These are phyloP conservation scores for Atopsyche davidsoni DNA, from an alignment of 1,140 invertebrate genomes.

Conservation along the genomic window DNA sequence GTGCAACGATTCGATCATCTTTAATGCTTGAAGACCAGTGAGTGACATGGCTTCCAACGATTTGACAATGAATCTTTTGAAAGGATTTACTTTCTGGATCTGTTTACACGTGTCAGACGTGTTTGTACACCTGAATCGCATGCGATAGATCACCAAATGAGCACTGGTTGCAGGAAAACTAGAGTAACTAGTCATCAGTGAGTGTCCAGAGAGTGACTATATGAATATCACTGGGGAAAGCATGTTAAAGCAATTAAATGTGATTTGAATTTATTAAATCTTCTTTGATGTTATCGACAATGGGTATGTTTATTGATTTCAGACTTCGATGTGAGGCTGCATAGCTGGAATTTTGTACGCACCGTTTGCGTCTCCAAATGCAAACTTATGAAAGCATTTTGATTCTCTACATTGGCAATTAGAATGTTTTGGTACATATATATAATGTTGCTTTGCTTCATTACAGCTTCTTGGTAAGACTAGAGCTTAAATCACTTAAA, in stretches of 20 bases:
- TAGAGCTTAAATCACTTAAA: too few relatives aligned
- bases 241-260: constrained; percentile 53
- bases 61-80: constrained; percentile 47
- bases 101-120: constrained; percentile 42
- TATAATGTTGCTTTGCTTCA: neutral
- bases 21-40: constrained; percentile 57
- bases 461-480: neutral
- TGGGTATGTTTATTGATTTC: constrained; percentile 59
- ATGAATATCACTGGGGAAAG: constrained; percentile 80
- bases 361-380: constrained; percentile 11
- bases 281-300: constrained; percentile 63
- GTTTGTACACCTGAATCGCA: constrained; percentile 63
- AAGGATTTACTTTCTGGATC: constrained; percentile 37
- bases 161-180: constrained; percentile 74
- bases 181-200: constrained; percentile 67
- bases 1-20: constrained; percentile 49
- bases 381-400: constrained; percentile 13
- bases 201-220: constrained; percentile 77
- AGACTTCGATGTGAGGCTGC: constrained; percentile 63
- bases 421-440: constrained; percentile 2
- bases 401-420: constrained; percentile 4
- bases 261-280: constrained; percentile 52
- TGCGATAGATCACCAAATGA: constrained; percentile 72
- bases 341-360: constrained; percentile 48
- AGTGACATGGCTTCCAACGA: constrained; percentile 56